Base-by-base conservation (phyloP, 2,113 vertebrate species). In the Tychaedon coryphoeus region DNA sequence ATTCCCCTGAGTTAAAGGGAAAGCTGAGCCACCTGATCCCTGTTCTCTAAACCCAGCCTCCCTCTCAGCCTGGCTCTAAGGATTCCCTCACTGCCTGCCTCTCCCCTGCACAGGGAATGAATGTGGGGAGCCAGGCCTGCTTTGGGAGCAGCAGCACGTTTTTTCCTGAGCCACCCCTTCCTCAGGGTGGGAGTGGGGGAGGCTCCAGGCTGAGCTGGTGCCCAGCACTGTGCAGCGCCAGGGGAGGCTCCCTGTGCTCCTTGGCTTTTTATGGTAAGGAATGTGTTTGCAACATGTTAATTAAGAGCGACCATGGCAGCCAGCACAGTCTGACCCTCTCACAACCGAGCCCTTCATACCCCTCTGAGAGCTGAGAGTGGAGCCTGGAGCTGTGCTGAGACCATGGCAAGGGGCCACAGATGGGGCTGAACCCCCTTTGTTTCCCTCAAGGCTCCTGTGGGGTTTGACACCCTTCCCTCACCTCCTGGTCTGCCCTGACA, bases 211-310 rank as follows among this genome's bases (percentile, higher is more conserved):
- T 77, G 91, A 70, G 83, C 69, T 88, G 1, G 16, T 28, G 61
- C 23, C 70, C 24, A 1, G 2, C 0, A 1, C 66, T 43, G 60
- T 2, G 2, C 78, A n/a, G 78, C 0, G 0, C 85, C 65, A 25
- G 47, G 62, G 76, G 71, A 43, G 0, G 88, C 75, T 67, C 61
- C 0, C 2, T 19, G 1, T 6, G 60, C 80, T 96, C 86, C 50
- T 50, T 95, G 93, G 73, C 95, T 96, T 96, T 96, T 94, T 96
- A 95, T 92, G 92, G 95, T 96, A 95, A 97, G 82, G 94, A 96
- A 96, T 96, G 96, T 84, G 69, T 84, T 61, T 56, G 77, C 57
- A 64, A 47, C 25, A 18, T 1, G 31, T 75, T 92, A 82, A 89
- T 86, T 58, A 61, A 50, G 47, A 84, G 47, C 0, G 1, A 38